phyloP scores from a whole-genome alignment of 2,113 vertebrate genomes.

The Chascanopsetta lugubris region DNA sequence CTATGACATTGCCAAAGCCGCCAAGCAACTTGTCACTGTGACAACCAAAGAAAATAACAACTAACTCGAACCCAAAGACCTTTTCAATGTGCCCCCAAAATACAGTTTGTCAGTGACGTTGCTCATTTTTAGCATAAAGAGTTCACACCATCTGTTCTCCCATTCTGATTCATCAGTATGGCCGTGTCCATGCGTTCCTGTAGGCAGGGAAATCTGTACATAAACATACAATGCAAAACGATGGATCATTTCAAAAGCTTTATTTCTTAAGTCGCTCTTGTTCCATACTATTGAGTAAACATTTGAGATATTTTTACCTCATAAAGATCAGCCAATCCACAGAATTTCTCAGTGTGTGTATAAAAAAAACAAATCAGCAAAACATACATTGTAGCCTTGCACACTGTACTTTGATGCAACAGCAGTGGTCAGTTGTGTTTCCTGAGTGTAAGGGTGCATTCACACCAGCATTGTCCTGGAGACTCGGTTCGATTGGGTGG shows the following conservation, averaged over 20 bases:
- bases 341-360: conserved; percentile 44
- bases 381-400: conserved; percentile 33
- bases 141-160: conserved; percentile 84
- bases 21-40: conserved; percentile 98
- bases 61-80: conserved; percentile 77
- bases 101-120: conserved; percentile 13
- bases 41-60: conserved; percentile 99
- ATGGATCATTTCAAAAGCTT: conserved; percentile 24
- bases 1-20: conserved; percentile 98
- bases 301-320: too few relatives aligned
- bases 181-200: conserved; percentile 39
- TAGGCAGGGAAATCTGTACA: conserved; percentile 1
- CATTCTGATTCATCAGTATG: conserved; percentile 53
- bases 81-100: conserved; percentile 16
- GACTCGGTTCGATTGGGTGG: too few relatives aligned
- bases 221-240: conserved; percentile 29
- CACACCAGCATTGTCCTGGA: too few relatives aligned
- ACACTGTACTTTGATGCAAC: conserved; percentile 14
- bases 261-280: conserved; percentile 43
- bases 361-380: conserved; percentile 27
- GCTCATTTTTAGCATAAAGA: conserved; percentile 68
- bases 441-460: too few relatives aligned
- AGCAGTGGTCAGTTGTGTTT: conserved; percentile 19
- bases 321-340: too few relatives aligned
- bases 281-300: conserved; percentile 26